A percentile compares a stretch with the other conserved stretches of the same genome.
Evolutionary conservation across 2,888 invertebrate genomes (phyloP).

Genomic region (Volucella inflata): DNA sequence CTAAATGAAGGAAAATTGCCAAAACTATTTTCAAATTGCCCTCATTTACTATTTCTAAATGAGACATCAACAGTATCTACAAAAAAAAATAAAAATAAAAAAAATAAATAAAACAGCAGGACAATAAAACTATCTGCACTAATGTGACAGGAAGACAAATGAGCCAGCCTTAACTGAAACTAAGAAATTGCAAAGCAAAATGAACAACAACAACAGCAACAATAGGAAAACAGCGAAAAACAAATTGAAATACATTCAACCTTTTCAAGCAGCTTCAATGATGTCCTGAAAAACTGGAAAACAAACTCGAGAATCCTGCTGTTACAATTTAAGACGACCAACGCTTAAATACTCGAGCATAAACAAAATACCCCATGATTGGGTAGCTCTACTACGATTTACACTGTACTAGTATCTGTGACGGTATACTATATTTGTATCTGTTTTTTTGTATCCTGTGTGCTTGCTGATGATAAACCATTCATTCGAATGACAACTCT

Average conservation of each 20-base stretch:
- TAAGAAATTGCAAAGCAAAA: constrained; percentile 12
- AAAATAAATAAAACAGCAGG: constrained; percentile 28
- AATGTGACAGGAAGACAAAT: constrained; percentile 65
- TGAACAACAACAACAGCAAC: neutral
- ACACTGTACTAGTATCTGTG: too few species aligned
- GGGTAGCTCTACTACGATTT: constrained; percentile 24
- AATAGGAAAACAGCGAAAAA: neutral
- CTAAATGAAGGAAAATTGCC: too few species aligned
- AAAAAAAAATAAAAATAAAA: constrained; percentile 8
- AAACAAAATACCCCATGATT: constrained; percentile 70
- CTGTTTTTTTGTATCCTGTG: neutral
- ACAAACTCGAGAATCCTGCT: constrained; percentile 53
- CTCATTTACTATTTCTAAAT: too few species aligned
- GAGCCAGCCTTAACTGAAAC: constrained; percentile 13
- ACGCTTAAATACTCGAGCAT: constrained; percentile 55
- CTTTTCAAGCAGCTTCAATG: neutral
- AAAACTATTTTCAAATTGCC: too few species aligned
- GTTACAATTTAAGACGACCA: constrained; percentile 54
- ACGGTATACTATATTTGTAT: too few species aligned
- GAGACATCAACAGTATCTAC: neutral
- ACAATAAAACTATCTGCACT: constrained; percentile 55
- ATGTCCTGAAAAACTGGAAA: constrained; percentile 2
- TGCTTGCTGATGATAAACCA: constrained; percentile 65
- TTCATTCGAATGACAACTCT: constrained; percentile 70
- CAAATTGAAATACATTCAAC: constrained; percentile 11